phyloP scores from a whole-genome alignment of 1,140 invertebrate species.

The Atta cephalotes region DNA sequence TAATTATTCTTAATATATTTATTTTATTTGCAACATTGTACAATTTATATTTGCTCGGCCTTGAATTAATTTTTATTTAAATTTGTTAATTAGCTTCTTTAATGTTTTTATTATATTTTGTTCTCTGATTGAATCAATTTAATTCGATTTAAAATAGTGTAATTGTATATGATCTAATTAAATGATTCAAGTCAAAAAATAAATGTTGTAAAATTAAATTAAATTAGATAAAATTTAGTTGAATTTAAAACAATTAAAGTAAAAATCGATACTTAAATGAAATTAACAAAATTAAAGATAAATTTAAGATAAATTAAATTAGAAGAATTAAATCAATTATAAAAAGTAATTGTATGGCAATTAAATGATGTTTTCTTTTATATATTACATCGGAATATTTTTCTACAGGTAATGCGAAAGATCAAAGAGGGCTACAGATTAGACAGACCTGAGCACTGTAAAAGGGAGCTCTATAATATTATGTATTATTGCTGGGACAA shows the following conservation, averaged over 20 bases:
- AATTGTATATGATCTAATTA: background rate
- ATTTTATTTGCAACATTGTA: too few species aligned
- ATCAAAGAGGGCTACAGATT: constrained; percentile 92
- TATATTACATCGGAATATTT: background rate
- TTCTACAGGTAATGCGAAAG: constrained; percentile 88
- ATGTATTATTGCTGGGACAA: constrained; percentile 98
- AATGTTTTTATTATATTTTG: background rate
- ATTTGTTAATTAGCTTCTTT: background rate
- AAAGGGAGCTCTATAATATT: constrained; percentile 95
- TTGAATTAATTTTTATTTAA: too few species aligned
- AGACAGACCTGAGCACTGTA: constrained; percentile 96
- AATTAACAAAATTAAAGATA: background rate
- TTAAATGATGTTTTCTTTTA: background rate
- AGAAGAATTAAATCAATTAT: background rate
- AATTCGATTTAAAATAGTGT: background rate
- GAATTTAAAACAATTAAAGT: background rate
- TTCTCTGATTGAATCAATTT: background rate
- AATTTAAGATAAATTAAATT: background rate
- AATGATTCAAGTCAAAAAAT: too few species aligned
- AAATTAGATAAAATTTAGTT: background rate
- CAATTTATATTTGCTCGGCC: too few species aligned
- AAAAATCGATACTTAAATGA: background rate
- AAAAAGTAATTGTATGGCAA: background rate
- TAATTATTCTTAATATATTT: too few species aligned
- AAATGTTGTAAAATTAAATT: background rate